Conservation (phyloP, 2,888 invertebrate genomes). For the Argynnis bischoffii region DNA sequence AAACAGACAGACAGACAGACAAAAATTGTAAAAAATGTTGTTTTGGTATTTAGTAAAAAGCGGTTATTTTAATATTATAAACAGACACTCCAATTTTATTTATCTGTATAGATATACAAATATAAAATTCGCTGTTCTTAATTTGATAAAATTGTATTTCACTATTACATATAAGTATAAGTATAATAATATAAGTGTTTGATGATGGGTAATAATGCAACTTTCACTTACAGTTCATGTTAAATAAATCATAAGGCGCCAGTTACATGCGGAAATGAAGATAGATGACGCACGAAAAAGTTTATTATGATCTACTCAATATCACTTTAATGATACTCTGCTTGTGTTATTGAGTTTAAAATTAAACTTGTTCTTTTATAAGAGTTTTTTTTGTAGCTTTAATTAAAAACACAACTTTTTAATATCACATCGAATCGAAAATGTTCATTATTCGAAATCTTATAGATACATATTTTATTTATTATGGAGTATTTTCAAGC, state of each 20-base stretch:
- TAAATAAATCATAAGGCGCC: constrained; percentile 70
- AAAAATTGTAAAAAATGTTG: too few relatives aligned
- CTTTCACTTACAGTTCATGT: constrained; percentile 71
- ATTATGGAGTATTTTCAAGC: too few relatives aligned
- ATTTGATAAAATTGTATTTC: neutral
- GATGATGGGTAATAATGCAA: constrained; percentile 64
- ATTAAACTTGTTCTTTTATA: neutral
- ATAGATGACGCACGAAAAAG: constrained; percentile 67
- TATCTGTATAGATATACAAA: too few relatives aligned
- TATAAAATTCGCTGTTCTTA: neutral
- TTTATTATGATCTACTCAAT: constrained; percentile 56
- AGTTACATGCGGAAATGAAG: constrained; percentile 73
- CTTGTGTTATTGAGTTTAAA: constrained; percentile 1
- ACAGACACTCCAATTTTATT: too few relatives aligned
- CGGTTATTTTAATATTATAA: too few relatives aligned
- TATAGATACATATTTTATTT: too few relatives aligned
- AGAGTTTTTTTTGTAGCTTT: too few relatives aligned
- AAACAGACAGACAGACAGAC: too few relatives aligned
- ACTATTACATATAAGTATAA: neutral
- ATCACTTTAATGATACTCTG: constrained; percentile 30
- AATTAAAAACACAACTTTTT: too few relatives aligned
- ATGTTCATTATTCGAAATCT: too few relatives aligned
- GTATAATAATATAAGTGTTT: constrained; percentile 51
- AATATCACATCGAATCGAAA: too few relatives aligned
- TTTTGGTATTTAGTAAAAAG: too few relatives aligned